These are phyloP conservation scores for Chrysolina haemoptera DNA, from an alignment of 2,888 invertebrate species.

Conservation along the genomic window DNA sequence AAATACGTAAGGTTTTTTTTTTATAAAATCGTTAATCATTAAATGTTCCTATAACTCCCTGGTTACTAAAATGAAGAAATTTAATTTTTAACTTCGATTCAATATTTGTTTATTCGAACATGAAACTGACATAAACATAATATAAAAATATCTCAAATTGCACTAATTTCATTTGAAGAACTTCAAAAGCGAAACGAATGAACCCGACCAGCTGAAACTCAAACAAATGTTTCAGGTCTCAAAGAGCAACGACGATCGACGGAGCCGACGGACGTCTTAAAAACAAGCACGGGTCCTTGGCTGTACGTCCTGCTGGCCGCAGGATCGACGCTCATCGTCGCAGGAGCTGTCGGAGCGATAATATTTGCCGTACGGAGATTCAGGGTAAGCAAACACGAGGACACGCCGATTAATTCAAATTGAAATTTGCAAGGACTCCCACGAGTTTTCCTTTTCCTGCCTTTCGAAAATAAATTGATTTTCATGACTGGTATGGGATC, in stretches of 20 bases:
- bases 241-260: slow-evolving; percentile 70
- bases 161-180: too few species aligned
- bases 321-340: slow-evolving; percentile 68
- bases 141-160: background rate
- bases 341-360: slow-evolving; percentile 66
- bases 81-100: too few species aligned
- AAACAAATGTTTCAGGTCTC: slow-evolving; percentile 58
- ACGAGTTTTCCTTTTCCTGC: slow-evolving; percentile 6
- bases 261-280: slow-evolving; percentile 58
- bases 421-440: slow-evolving; percentile 8
- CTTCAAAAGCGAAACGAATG: background rate
- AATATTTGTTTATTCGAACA: too few species aligned
- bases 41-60: too few species aligned
- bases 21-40: too few species aligned
- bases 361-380: slow-evolving; percentile 65
- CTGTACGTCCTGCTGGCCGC: slow-evolving; percentile 67
- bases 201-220: background rate
- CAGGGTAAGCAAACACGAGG: slow-evolving; percentile 56
- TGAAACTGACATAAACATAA: too few species aligned
- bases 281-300: slow-evolving; percentile 62
- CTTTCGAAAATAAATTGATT: slow-evolving; percentile 23
- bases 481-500: background rate
- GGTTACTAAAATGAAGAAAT: too few species aligned
- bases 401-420: slow-evolving; percentile 27
- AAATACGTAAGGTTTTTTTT: too few species aligned